Evolutionary conservation across 2,113 vertebrate species (phyloP).

Genomic region (Merops nubicus): DNA sequence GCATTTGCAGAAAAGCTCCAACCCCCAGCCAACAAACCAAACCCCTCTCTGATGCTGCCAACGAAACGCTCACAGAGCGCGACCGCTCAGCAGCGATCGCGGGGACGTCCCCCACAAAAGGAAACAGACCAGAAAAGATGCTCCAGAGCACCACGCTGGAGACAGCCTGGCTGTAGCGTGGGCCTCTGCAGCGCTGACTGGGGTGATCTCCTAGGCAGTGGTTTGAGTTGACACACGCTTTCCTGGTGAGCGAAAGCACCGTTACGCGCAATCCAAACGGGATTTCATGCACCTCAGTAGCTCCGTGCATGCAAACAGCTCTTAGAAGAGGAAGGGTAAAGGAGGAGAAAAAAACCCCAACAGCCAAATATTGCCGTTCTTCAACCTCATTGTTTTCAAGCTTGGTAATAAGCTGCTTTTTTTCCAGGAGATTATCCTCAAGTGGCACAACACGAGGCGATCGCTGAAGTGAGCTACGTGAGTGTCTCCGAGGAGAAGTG

Average conservation of each 20-base stretch:
- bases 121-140: constrained; percentile 37
- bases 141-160: neutral
- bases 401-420: neutral
- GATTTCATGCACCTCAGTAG: neutral
- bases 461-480: neutral
- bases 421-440: neutral
- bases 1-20: neutral
- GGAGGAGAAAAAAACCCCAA: no score
- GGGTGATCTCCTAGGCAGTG: neutral
- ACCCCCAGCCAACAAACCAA: no score
- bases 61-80: neutral
- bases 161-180: neutral
- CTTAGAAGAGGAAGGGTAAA: neutral
- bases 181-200: neutral
- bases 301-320: accelerated
- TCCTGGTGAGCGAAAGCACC: neutral
- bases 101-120: neutral
- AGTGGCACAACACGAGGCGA: neutral
- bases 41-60: neutral
- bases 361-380: no score
- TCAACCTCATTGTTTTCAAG: neutral
- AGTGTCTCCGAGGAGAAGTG: accelerated
- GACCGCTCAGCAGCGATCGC: neutral
- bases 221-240: neutral
- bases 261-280: accelerated